A percentile compares a stretch with the other conserved stretches of the same genome.
Evolutionary conservation across 2,113 vertebrate genomes (phyloP).

Genomic region (Ammodytes dubius): DNA sequence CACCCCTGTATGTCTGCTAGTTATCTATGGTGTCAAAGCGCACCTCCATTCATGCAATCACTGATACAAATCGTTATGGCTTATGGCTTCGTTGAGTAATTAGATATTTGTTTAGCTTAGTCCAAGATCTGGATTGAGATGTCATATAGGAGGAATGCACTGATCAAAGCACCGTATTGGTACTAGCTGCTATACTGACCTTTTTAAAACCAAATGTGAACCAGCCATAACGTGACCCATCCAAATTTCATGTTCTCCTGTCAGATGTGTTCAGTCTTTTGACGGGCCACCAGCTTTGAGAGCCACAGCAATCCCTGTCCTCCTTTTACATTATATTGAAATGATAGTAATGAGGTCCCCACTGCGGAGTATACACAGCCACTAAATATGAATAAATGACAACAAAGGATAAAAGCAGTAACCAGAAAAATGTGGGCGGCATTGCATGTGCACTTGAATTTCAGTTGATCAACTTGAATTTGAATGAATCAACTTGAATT

Average conservation of each 20-base stretch:
- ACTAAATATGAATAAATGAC: background rate
- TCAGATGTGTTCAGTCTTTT: background rate
- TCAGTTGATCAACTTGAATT: too few relatives aligned
- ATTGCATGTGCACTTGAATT: too few relatives aligned
- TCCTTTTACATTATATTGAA: background rate
- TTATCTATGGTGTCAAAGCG: background rate
- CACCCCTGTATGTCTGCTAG: constrained; percentile 1
- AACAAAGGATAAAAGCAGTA: background rate
- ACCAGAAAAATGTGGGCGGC: background rate
- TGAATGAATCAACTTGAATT: too few relatives aligned
- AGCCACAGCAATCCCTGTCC: background rate
- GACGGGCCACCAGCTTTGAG: background rate
- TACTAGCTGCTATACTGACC: background rate
- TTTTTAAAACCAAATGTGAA: background rate
- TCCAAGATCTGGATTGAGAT: background rate
- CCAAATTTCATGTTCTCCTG: background rate
- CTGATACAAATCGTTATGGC: constrained; percentile 1
- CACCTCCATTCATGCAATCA: too few relatives aligned
- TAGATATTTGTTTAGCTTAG: background rate
- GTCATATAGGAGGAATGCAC: background rate
- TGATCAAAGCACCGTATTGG: background rate
- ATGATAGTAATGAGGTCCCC: background rate
- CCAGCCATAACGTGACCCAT: background rate
- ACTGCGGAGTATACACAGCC: background rate
- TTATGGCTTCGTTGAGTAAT: constrained; percentile 1